Percentiles rank a stretch among this genome's conserved stretches.
phyloP scores from a whole-genome alignment of 2,888 invertebrate genomes.

The Latheticus oryzae region DNA sequence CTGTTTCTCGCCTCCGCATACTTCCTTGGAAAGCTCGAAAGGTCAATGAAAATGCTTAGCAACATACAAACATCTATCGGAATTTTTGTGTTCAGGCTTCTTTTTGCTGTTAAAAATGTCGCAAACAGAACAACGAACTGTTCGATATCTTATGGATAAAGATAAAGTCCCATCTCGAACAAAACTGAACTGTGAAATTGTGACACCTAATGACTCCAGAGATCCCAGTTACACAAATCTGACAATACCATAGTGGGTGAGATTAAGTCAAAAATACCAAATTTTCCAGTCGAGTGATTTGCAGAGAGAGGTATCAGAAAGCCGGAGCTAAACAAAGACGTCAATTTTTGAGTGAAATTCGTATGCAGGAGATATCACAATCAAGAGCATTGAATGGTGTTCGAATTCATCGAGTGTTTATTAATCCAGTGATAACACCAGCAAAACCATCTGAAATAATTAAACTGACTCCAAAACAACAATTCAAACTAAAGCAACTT shows the following conservation, averaged over 20 bases:
- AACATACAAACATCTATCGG: too few relatives aligned
- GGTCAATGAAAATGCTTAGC: too few relatives aligned
- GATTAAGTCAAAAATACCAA: slow-evolving; percentile 64
- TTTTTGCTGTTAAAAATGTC: too few relatives aligned
- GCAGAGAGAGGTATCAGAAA: slow-evolving; percentile 72
- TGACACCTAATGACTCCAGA: slow-evolving; percentile 29
- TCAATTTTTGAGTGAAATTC: slow-evolving; percentile 73
- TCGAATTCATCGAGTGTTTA: slow-evolving; percentile 74
- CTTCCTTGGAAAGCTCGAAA: too few relatives aligned
- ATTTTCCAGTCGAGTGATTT: slow-evolving; percentile 70
- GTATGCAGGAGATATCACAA: slow-evolving; percentile 72
- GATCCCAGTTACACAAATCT: slow-evolving; percentile 73
- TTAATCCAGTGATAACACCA: slow-evolving; percentile 68
- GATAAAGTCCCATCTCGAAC: neutral
- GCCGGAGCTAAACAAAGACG: slow-evolving; percentile 68
- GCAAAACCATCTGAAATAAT: slow-evolving; percentile 54
- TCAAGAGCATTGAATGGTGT: slow-evolving; percentile 74
- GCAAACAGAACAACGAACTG: too few relatives aligned
- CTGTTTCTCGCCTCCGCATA: too few relatives aligned
- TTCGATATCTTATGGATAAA: too few relatives aligned
- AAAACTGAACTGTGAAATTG: slow-evolving; percentile 18
- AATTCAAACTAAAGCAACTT: slow-evolving; percentile 56
- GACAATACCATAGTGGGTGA: slow-evolving; percentile 73
- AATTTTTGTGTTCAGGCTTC: too few relatives aligned
- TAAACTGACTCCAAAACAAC: slow-evolving; percentile 56